Base-by-base conservation (phyloP, 2,888 invertebrate genomes). In the Ochropleura plecta region DNA sequence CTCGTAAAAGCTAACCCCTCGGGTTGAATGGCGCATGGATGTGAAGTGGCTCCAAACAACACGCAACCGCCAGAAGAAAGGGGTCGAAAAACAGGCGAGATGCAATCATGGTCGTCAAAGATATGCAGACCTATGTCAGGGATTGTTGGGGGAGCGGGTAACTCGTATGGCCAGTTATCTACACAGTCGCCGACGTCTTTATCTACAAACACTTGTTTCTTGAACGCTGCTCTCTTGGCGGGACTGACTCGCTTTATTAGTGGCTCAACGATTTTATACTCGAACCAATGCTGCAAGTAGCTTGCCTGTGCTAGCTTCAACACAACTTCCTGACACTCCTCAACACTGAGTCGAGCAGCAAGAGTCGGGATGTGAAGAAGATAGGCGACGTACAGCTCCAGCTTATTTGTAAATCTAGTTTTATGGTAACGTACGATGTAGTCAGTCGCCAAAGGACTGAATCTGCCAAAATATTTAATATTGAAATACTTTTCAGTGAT, bases 231-330 rank as follows among this genome's bases (percentile, higher is more conserved):
- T 80, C 92, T 87, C 55, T 91, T 91, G 3, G 89, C 78, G 0
- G 76, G 73, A 5, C 81, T 85, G 7, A 94, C 60, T 20, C 90
- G 86, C 81, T 92, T 93, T 16, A 94, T 80, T 0, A 93, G 81
- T 5, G 92, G 91, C 78, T 94, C 93, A 0, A 92, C 90, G 10
- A 75, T 84, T 81, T 92, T 89, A 70, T 92, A 94, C 3, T 88
- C 79, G 70, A 94, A 92, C 89, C 90, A 91, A 55, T 78, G 40
- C 9, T 71, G 49, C 9, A 94, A 78, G 67, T 90, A 94, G 20
- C 90, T 85, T 7, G 94, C 92, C 68, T 88, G 82, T 0, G 92
- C 93, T 51, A 94, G 69, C 68, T 83, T 86, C 0, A 92, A n/a
- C 5, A 93, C 81, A 0, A 93, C 74, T 5, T 91, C 87, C 82